Evolutionary conservation across 2,113 vertebrate genomes (phyloP).

Genomic region (Isichthys henryi): DNA sequence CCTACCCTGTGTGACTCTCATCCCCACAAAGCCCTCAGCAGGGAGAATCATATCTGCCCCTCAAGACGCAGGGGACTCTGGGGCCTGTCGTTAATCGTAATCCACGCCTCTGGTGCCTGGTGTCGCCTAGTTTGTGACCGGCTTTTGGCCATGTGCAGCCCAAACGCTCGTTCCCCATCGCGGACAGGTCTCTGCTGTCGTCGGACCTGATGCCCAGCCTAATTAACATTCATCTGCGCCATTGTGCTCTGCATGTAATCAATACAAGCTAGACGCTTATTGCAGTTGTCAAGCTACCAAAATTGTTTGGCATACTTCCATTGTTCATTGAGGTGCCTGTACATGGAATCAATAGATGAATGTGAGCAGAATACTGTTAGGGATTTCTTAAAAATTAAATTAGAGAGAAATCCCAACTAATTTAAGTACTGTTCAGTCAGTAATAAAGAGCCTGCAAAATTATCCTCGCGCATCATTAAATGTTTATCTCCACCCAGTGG

Average conservation of each 20-base stretch:
- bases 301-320: background rate
- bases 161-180: background rate
- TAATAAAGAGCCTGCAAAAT: background rate
- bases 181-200: background rate
- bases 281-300: background rate
- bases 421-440: background rate
- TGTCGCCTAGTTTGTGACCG: background rate
- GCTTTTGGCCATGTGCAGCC: background rate
- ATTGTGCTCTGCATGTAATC: background rate
- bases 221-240: background rate
- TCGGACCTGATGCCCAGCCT: background rate
- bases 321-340: background rate
- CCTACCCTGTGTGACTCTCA: background rate
- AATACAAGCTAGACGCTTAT: background rate
- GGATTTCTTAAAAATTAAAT: background rate
- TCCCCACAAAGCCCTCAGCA: background rate
- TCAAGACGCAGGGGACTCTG: background rate
- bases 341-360: background rate
- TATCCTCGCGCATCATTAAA: background rate
- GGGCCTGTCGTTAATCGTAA: background rate
- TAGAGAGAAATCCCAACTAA: background rate
- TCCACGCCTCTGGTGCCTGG: background rate
- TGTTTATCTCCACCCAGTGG: conserved; percentile 32
- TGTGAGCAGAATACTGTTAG: conserved; percentile 9
- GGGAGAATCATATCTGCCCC: background rate